Conservation (phyloP, 2,888 invertebrate species). For the Nipponacmea schrenckii region DNA sequence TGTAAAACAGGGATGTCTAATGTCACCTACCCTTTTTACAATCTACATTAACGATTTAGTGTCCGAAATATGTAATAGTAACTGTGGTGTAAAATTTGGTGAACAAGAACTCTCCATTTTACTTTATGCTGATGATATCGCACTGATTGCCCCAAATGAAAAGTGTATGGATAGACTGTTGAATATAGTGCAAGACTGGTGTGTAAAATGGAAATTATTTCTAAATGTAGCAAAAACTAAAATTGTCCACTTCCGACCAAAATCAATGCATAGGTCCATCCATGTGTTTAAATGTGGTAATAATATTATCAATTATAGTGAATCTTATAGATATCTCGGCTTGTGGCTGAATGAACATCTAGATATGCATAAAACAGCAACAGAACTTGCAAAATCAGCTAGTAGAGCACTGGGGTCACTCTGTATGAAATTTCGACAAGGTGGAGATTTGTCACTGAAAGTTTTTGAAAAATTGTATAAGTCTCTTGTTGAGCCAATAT, state of each 20-base stretch:
- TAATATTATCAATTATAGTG: neutral
- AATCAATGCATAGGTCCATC: neutral
- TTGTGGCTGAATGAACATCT: slow-evolving; percentile 18
- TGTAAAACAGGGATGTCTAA: slow-evolving; percentile 21
- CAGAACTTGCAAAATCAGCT: slow-evolving; percentile 12
- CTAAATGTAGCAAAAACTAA: slow-evolving; percentile 11
- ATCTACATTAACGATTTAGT: slow-evolving; percentile 20
- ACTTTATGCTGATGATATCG: slow-evolving; percentile 20
- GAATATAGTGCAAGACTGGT: neutral
- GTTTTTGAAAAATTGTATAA: slow-evolving; percentile 16
- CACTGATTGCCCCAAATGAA: slow-evolving; percentile 9
- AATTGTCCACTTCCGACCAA: slow-evolving; percentile 6
- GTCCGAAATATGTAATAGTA: slow-evolving; percentile 1
- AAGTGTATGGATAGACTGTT: neutral
- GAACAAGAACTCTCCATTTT: slow-evolving; percentile 9
- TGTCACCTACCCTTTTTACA: slow-evolving; percentile 14
- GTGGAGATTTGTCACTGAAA: slow-evolving; percentile 14
- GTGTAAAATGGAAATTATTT: slow-evolving; percentile 1
- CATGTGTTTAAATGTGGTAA: slow-evolving; percentile 8
- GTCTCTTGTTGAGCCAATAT: slow-evolving; percentile 12
- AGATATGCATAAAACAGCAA: slow-evolving; percentile 11
- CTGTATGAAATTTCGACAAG: slow-evolving; percentile 9
- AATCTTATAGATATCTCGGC: slow-evolving; percentile 18
- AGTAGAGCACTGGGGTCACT: slow-evolving; percentile 16
- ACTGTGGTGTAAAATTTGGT: slow-evolving; percentile 13